phyloP scores from a whole-genome alignment of 2,797 vertebrate genomes.

The Muscicapa comitata region DNA sequence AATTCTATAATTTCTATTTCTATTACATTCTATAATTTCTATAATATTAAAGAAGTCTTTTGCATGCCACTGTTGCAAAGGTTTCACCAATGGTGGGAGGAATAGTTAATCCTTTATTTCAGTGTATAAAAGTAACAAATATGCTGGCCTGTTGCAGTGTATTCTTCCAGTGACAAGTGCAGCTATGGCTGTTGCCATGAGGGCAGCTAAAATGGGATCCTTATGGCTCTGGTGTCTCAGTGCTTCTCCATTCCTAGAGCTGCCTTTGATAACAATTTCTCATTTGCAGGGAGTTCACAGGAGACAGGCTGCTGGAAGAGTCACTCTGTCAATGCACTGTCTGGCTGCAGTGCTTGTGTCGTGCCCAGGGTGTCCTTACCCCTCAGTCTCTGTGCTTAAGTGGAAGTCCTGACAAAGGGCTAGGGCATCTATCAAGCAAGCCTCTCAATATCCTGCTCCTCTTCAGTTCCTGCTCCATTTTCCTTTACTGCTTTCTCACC shows the following conservation, averaged over 20 bases:
- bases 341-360: background rate
- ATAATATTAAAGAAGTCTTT: background rate
- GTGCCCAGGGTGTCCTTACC: background rate
- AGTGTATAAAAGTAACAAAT: background rate
- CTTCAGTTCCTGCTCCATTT: background rate
- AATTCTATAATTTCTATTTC: too few species aligned
- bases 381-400: background rate
- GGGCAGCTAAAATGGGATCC: background rate
- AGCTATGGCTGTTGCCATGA: fast-evolving
- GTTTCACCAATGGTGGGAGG: background rate
- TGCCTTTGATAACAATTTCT: background rate
- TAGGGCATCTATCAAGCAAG: background rate
- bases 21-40: background rate
- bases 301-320: background rate
- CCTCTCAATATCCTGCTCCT: background rate
- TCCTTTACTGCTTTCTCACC: background rate
- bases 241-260: background rate
- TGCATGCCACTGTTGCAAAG: background rate
- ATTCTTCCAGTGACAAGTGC: background rate
- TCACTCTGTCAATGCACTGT: background rate
- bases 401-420: background rate
- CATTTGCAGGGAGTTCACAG: background rate
- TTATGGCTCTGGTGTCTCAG: background rate
- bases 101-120: background rate
- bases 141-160: background rate